A percentile compares a stretch with the other conserved stretches of the same genome.
Conservation (phyloP, 2,113 vertebrate species). For the Anoura caudifer region DNA sequence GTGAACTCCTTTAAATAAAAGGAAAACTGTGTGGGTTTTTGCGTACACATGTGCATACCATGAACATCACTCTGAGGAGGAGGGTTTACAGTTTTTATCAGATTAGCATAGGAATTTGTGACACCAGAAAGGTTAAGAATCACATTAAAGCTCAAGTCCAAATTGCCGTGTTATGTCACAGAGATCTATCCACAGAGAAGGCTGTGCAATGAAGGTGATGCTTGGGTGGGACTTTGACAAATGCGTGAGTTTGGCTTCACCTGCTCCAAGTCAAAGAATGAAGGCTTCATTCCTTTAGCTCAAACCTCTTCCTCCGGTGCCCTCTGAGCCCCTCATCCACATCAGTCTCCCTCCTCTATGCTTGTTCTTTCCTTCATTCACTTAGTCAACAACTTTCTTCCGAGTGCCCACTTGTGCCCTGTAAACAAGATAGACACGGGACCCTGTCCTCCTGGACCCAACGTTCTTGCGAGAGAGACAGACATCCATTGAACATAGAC, state of each 20-base stretch:
- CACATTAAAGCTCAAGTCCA: neutral
- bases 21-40: neutral
- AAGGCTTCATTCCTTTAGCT: neutral
- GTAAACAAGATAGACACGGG: neutral
- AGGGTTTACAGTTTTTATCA: neutral
- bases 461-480: neutral
- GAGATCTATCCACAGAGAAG: neutral
- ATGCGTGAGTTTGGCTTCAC: neutral
- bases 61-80: neutral
- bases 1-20: neutral
- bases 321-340: neutral
- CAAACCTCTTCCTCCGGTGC: neutral
- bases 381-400: neutral
- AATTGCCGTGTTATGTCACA: neutral
- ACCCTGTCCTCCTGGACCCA: neutral
- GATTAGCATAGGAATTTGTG: neutral
- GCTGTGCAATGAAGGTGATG: neutral
- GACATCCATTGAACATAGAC: neutral
- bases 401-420: neutral
- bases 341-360: neutral
- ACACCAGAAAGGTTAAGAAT: neutral
- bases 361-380: neutral
- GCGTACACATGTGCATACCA: neutral
- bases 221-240: neutral
- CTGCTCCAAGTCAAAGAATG: neutral